Base-by-base conservation (phyloP, 2,888 invertebrate genomes). In the Smittia sp. region DNA sequence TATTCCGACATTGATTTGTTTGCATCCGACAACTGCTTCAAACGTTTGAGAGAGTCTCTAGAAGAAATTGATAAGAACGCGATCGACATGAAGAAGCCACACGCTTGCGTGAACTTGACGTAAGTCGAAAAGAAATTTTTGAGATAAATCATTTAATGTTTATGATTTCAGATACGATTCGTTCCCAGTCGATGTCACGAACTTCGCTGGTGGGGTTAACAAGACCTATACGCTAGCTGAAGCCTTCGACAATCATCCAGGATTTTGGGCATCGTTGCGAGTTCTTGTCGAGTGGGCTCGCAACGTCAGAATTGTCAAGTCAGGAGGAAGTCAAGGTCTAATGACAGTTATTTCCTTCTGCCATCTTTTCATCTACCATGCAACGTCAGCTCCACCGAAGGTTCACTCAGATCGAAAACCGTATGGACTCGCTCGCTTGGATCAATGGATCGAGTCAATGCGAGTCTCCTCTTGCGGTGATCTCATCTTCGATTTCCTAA, bases 261-360 rank as follows among this genome's bases (percentile, higher is more conserved):
- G n/a, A 4, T 27, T 27, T 4, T 63, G 63, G 63, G 1, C 63
- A 3, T 13, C 27, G 1, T 25, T 63, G 3, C 24, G 63, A 20
- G 63, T 63, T 4, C 20, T 63, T 1, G 20, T 63, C 15, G 27
- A 63, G 27, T 63, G 63, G 63, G 63, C 25, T 25, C 63, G 63
- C 1, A 63, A 15, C 11, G 25, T 63, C 3, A 24, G 11, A 1
- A 63, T 63, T 13, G 25, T 63, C 2, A 63, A 63, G 15, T 63
- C 63, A 13, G 63, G 63, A 25, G 63, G 25, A 1, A 3, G 25
- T 3, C 24, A 63, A 63, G 63, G 63, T 6, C 3, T 63, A 1
- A 63, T 63, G 63, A 63, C 63, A 1, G 63, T 63, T 25, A n/a
- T 63, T 11, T 63, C 63, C 6, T 63, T 63, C 15, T 63, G 63